phyloP scores from a whole-genome alignment of 2,797 vertebrate species.

The Chlorospingus semifuscus region DNA sequence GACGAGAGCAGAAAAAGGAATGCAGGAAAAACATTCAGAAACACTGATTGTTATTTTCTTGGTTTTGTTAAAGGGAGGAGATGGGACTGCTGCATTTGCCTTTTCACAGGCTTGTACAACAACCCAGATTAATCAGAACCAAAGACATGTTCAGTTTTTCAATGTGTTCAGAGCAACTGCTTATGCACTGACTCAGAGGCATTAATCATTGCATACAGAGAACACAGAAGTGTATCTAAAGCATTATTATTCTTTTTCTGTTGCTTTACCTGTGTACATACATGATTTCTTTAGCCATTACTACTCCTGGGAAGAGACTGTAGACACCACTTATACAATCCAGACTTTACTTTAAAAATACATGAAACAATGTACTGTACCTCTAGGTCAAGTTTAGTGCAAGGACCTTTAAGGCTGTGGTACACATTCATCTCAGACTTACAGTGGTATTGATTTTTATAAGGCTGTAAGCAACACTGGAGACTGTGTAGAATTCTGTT shows the following conservation, averaged over 20 bases:
- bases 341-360: neutral
- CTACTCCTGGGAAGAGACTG: neutral
- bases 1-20: neutral
- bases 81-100: neutral
- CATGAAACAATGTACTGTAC: neutral
- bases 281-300: neutral
- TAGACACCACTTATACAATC: neutral
- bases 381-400: neutral
- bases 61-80: neutral
- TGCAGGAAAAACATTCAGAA: neutral
- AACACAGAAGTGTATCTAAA: neutral
- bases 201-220: neutral
- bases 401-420: neutral
- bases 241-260: neutral
- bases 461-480: neutral
- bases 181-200: neutral
- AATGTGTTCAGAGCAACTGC: neutral
- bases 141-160: neutral
- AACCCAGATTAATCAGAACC: neutral
- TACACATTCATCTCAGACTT: neutral
- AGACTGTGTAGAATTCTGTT: neutral
- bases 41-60: neutral
- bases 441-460: neutral
- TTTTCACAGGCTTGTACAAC: neutral
- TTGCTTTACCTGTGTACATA: neutral